Base-by-base conservation (phyloP, 2,113 vertebrate genomes). In the Montifringilla adamsi region DNA sequence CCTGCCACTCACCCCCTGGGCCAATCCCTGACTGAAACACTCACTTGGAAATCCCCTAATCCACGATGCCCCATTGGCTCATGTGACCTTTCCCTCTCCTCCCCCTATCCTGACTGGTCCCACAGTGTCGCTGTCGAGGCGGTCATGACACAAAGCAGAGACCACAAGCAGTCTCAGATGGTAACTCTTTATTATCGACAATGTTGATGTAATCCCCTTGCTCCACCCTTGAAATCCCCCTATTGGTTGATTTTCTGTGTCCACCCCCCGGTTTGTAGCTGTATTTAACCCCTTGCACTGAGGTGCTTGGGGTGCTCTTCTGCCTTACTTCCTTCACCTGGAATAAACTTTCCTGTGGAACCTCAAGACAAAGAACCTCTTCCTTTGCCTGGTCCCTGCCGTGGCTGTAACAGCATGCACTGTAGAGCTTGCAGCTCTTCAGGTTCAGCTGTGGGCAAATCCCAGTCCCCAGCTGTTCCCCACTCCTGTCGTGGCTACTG, bases 291-390 rank as follows among this genome's bases (percentile, higher is more conserved):
- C 9, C 31, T 30, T 55, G 30, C 53, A 20, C 3, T 3, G 30
- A 13, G 7, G 7, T 55, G 2, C 3, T 31, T 11, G 52, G 11
- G 18, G 39, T 39, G 18, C 18, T 55, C 5, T 10, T 56, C 33
- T 15, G 13, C 6, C 3, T 15, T 22, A 15, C 43, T 44, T 9
- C 5, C 1, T 4, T 22, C 9, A 4, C 4, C 6, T 22, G 3
- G 2, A 22, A 10, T 10, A n/a, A 15, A 6, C 1, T 22, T 56
- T 22, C 8, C 6, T 56, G 55, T 15, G 31, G 9, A 22, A 10
- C 6, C 3, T 15, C 14, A 22, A 22, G 55, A 10, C 4, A n/a
- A n/a, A 10, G 55, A 56, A 31, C 8, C 4, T n/a, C 3, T 4
- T 22, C 13, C 9, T 56, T 22, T 9, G 20, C 9, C 4, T 56